Percentiles rank a stretch among this genome's conserved stretches.
These are phyloP conservation scores for Silurus asotus DNA, from an alignment of 2,113 vertebrate genomes.

Conservation along the genomic window DNA sequence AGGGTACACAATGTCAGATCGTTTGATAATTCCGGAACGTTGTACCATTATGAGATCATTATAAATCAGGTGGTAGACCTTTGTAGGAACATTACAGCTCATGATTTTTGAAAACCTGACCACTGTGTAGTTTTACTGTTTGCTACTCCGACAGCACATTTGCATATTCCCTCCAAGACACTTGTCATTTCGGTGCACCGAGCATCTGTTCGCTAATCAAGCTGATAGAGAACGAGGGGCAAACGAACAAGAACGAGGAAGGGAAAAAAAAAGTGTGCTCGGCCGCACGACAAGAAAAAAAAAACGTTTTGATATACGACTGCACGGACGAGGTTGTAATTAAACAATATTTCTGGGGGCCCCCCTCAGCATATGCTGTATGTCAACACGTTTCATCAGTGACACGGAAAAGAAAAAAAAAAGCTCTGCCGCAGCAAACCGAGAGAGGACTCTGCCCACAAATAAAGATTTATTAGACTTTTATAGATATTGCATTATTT, in stretches of 20 bases:
- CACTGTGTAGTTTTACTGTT: background rate
- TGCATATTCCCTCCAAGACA: background rate
- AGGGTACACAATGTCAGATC: background rate
- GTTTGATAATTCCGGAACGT: background rate
- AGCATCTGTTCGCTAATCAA: conserved; percentile 40
- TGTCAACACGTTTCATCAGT: conserved; percentile 64
- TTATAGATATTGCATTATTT: conserved; percentile 46
- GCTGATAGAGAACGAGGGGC: conserved; percentile 4
- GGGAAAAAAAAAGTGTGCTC: conserved; percentile 22
- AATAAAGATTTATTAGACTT: conserved; percentile 67
- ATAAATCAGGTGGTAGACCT: background rate
- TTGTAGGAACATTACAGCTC: background rate
- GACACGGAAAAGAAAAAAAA: conserved; percentile 52
- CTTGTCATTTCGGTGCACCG: conserved; percentile 18
- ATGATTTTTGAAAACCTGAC: background rate
- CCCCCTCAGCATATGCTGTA: conserved; percentile 59
- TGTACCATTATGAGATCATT: background rate
- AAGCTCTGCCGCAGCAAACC: conserved; percentile 50
- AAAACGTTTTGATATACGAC: conserved; percentile 62
- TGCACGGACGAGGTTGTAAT: conserved; percentile 59
- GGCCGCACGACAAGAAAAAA: conserved; percentile 30
- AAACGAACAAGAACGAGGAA: background rate
- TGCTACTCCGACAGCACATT: background rate
- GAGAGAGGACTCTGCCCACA: conserved; percentile 55
- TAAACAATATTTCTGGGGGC: conserved; percentile 61